phyloP scores from a whole-genome alignment of 2,888 invertebrate species.

The Antheraea assamensis region DNA sequence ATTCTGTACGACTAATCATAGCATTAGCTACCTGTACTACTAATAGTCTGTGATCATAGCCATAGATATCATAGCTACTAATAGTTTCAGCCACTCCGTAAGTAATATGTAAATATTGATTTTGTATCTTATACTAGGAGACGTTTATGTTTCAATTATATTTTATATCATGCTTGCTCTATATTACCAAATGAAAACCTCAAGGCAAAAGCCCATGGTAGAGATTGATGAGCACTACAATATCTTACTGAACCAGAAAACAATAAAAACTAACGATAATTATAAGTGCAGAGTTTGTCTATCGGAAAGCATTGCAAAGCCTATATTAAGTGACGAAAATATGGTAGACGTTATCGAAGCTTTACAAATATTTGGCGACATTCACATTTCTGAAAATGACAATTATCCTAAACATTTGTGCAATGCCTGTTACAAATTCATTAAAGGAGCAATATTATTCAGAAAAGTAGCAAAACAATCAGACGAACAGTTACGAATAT shows the following conservation, averaged over 20 bases:
- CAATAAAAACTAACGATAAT: slow-evolving; percentile 5
- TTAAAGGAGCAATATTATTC: slow-evolving; percentile 55
- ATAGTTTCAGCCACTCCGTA: no score
- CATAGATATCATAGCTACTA: no score
- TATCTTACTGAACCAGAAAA: slow-evolving; percentile 21
- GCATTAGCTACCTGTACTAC: no score
- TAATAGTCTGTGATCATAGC: no score
- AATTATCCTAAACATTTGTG: slow-evolving; percentile 58
- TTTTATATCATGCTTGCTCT: slow-evolving; percentile 30
- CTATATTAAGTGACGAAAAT: slow-evolving; percentile 27
- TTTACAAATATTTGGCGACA: slow-evolving; percentile 40
- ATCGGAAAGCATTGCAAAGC: slow-evolving; percentile 28
- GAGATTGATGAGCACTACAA: slow-evolving; percentile 33
- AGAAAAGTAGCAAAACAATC: slow-evolving; percentile 55
- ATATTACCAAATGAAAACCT: slow-evolving; percentile 31
- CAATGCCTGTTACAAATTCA: slow-evolving; percentile 52
- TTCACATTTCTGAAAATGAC: slow-evolving; percentile 50
- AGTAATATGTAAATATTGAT: no score
- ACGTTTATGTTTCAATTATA: background rate
- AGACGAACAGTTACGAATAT: slow-evolving; percentile 47
- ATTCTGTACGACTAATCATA: no score
- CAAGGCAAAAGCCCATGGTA: slow-evolving; percentile 27
- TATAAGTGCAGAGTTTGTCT: slow-evolving; percentile 37
- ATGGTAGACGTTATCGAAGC: slow-evolving; percentile 7
- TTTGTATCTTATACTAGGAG: no score